Conservation (phyloP, 2,888 invertebrate species). For the Pristionchus mayeri region DNA sequence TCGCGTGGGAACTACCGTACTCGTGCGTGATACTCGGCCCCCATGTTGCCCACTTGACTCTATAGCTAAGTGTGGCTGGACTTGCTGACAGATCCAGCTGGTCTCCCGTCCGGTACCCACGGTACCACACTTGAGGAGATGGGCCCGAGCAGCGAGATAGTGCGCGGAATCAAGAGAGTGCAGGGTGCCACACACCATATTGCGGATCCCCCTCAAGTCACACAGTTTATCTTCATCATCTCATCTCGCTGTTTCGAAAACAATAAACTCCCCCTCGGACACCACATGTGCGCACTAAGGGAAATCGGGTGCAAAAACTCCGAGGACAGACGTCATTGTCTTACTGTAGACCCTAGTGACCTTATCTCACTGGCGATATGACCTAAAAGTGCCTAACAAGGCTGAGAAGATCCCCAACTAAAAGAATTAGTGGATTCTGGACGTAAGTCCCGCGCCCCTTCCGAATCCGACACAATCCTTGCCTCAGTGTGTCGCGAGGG, state of each 20-base stretch:
- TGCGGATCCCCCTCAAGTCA: constrained; percentile 20
- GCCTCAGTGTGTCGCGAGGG: neutral
- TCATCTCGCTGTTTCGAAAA: neutral
- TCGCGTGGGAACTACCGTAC: neutral
- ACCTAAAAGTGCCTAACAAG: too few species aligned
- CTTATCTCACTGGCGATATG: too few species aligned
- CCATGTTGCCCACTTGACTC: constrained; percentile 32
- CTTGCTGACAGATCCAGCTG: constrained; percentile 34
- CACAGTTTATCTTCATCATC: constrained; percentile 27
- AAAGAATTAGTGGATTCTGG: too few species aligned
- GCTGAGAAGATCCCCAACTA: too few species aligned
- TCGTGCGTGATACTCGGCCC: too few species aligned
- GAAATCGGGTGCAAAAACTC: constrained; percentile 18
- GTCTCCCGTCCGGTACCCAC: constrained; percentile 4
- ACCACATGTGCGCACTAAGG: constrained; percentile 27
- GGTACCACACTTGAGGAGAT: neutral
- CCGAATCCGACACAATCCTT: constrained; percentile 30
- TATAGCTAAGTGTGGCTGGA: neutral
- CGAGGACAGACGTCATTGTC: neutral
- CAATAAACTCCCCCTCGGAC: constrained; percentile 5
- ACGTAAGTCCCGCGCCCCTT: constrained; percentile 20
- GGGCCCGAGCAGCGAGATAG: neutral
- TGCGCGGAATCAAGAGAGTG: neutral
- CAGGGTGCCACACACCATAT: neutral
- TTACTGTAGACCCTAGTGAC: neutral